phyloP scores from a whole-genome alignment of 2,113 vertebrate species.

The Cheilinus undulatus region DNA sequence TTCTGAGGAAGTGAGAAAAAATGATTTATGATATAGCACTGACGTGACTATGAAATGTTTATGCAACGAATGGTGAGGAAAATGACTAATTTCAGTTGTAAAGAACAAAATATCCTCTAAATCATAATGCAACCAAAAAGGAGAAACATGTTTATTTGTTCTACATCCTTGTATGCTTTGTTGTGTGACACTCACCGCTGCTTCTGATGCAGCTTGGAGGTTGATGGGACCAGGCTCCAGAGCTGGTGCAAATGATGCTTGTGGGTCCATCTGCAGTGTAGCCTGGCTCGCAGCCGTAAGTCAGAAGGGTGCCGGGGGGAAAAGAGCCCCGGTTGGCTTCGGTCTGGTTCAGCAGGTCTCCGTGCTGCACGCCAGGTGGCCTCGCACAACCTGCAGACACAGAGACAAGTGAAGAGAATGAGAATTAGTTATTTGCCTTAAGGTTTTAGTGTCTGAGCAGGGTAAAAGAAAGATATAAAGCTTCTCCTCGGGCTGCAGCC shows the following conservation, averaged over 20 bases:
- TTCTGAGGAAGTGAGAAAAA: slow-evolving; percentile 9
- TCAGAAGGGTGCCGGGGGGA: slow-evolving; percentile 78
- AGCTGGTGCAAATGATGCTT: slow-evolving; percentile 76
- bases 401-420: slow-evolving; percentile 4
- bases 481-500: neutral
- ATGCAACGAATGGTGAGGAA: too few relatives aligned
- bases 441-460: neutral
- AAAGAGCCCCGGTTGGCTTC: slow-evolving; percentile 83
- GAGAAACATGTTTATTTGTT: neutral
- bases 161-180: neutral
- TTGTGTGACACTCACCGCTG: slow-evolving; percentile 65
- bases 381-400: slow-evolving; percentile 75
- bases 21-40: too few relatives aligned
- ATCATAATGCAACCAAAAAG: neutral
- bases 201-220: slow-evolving; percentile 77
- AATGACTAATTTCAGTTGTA: neutral
- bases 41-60: too few relatives aligned
- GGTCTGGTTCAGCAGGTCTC: slow-evolving; percentile 80
- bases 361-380: slow-evolving; percentile 76
- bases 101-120: neutral
- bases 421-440: slow-evolving; percentile 4
- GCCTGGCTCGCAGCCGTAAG: slow-evolving; percentile 80
- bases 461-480: slow-evolving; percentile 1
- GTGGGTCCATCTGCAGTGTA: slow-evolving; percentile 78
- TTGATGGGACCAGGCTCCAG: slow-evolving; percentile 77